These are phyloP conservation scores for Spilogale gracilis DNA, from an alignment of 2,113 vertebrate genomes.

Conservation along the genomic window DNA sequence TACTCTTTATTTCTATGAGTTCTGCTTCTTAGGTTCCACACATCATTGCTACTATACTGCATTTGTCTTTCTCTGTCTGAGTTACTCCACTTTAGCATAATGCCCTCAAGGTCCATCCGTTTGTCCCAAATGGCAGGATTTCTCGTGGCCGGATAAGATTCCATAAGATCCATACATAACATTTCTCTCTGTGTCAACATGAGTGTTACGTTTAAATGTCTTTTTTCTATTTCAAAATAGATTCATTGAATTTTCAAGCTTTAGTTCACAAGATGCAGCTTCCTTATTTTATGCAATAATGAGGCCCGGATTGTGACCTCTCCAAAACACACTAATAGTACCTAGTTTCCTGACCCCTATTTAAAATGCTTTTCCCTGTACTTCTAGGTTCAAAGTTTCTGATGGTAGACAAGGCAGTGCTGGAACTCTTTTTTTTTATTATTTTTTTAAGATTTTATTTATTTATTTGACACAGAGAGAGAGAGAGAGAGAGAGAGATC, in stretches of 20 bases:
- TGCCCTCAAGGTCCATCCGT: background rate
- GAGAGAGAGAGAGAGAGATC: too few species aligned
- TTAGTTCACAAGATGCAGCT: background rate
- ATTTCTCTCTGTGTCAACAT: background rate
- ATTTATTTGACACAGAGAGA: too few species aligned
- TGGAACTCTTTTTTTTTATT: background rate
- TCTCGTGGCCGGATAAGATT: background rate
- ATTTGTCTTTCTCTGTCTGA: background rate
- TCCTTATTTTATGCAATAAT: background rate
- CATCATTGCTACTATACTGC: background rate
- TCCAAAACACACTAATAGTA: background rate
- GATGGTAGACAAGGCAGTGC: background rate
- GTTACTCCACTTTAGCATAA: background rate
- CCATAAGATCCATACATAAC: too few species aligned
- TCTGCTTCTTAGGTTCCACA: background rate
- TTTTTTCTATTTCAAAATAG: background rate
- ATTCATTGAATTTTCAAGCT: slow-evolving; percentile 25
- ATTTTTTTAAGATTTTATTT: too few species aligned
- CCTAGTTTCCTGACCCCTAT: background rate
- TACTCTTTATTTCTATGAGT: background rate
- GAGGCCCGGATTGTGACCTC: background rate
- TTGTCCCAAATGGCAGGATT: background rate
- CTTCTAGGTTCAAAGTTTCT: background rate
- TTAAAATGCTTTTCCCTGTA: background rate
- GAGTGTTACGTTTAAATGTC: background rate